phyloP scores from a whole-genome alignment of 2,797 vertebrate species.

The Syngnathus rostellatus region DNA sequence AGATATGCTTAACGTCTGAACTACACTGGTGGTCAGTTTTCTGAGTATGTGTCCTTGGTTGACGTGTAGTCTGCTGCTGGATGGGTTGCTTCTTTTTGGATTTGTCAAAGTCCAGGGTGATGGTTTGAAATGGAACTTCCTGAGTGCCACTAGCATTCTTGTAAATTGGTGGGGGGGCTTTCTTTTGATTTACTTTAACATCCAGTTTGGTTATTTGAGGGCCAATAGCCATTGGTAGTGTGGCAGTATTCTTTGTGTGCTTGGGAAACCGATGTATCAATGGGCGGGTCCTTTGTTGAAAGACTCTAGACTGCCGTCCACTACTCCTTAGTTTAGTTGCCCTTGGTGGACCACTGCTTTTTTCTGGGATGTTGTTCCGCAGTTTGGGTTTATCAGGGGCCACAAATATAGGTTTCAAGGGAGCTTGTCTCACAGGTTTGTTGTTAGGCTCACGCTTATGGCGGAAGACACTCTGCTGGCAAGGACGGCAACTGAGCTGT shows the following conservation, averaged over 20 bases:
- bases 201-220: slow-evolving; percentile 8
- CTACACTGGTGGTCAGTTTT: not conserved
- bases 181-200: not conserved
- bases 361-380: not conserved
- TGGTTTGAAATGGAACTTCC: slow-evolving; percentile 1
- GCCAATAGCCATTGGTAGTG: not conserved
- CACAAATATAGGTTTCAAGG: not conserved
- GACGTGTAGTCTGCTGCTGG: not conserved
- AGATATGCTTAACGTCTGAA: not conserved
- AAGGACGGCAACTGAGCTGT: not conserved
- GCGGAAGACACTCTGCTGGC: not conserved
- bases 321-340: not conserved
- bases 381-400: not conserved
- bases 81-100: not conserved
- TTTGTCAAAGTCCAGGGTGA: slow-evolving; percentile 4
- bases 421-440: not conserved
- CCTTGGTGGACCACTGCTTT: not conserved
- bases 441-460: not conserved
- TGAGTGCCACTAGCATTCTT: slow-evolving; percentile 1
- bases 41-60: not conserved
- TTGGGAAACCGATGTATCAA: not conserved
- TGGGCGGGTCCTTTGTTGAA: slow-evolving; percentile 4
- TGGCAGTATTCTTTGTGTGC: not conserved
- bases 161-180: not conserved
- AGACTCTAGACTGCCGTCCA: not conserved